These are phyloP conservation scores for Cotesia chilonis DNA, from an alignment of 1,140 invertebrate genomes.

Conservation along the genomic window DNA sequence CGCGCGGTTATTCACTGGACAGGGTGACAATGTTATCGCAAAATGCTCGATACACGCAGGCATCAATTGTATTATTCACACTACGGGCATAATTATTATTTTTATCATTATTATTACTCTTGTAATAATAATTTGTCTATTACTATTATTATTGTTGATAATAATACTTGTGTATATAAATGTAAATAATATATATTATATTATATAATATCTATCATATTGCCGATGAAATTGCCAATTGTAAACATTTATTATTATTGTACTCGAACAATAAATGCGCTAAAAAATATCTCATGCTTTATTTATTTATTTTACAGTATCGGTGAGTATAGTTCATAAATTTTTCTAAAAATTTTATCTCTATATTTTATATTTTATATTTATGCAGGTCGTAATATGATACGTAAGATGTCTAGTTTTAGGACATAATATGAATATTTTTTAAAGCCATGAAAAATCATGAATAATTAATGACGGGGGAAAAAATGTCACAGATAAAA, in stretches of 20 bases:
- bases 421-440: too few relatives aligned
- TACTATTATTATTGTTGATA: slow-evolving; percentile 28
- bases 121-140: slow-evolving; percentile 25
- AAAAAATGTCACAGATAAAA: too few relatives aligned
- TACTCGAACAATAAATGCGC: slow-evolving; percentile 62
- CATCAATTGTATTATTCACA: slow-evolving; percentile 19
- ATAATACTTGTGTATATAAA: slow-evolving; percentile 53
- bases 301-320: too few relatives aligned
- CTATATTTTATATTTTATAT: too few relatives aligned
- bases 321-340: too few relatives aligned
- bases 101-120: slow-evolving; percentile 1
- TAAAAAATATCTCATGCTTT: slow-evolving; percentile 36
- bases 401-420: too few relatives aligned
- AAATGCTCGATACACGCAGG: slow-evolving; percentile 16
- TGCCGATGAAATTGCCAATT: slow-evolving; percentile 49
- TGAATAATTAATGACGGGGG: too few relatives aligned
- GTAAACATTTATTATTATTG: slow-evolving; percentile 54
- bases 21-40: slow-evolving; percentile 32
- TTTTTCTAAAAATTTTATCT: too few relatives aligned
- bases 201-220: slow-evolving; percentile 39
- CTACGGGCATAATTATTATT: slow-evolving; percentile 7
- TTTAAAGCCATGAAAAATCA: too few relatives aligned
- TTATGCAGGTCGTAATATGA: too few relatives aligned
- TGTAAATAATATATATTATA: slow-evolving; percentile 58
- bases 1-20: slow-evolving; percentile 28